These are phyloP conservation scores for Ibycter americanus DNA, from an alignment of 2,797 vertebrate species.

Conservation along the genomic window DNA sequence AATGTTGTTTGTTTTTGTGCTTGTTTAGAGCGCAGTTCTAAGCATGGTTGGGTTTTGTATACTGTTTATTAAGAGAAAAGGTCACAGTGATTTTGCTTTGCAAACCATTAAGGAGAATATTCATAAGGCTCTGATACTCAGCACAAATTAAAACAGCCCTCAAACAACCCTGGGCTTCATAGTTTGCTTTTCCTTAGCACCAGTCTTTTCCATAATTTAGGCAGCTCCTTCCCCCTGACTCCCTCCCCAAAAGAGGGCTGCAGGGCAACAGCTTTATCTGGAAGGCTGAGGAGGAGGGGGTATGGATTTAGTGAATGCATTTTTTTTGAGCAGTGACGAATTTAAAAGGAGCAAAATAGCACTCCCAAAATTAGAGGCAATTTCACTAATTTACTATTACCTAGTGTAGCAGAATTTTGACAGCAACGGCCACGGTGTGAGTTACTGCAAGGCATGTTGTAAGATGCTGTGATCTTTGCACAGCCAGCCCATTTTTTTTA, in stretches of 20 bases:
- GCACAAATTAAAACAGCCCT: neutral
- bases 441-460: neutral
- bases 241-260: neutral
- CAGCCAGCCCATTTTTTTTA: conserved; percentile 32
- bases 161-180: neutral
- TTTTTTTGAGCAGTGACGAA: neutral
- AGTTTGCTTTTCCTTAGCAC: neutral
- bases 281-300: neutral
- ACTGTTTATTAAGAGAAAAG: conserved; percentile 17
- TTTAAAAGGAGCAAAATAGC: neutral
- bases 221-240: neutral
- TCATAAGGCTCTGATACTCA: neutral
- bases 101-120: neutral
- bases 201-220: neutral
- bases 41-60: neutral
- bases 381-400: conserved; percentile 46
- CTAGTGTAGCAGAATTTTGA: conserved; percentile 54
- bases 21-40: neutral
- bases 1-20: neutral
- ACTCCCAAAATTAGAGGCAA: neutral
- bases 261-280: neutral
- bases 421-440: neutral
- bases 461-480: conserved; percentile 40
- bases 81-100: neutral
- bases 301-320: neutral